phyloP scores from a whole-genome alignment of 2,888 invertebrate genomes.

The Clostera curtula region DNA sequence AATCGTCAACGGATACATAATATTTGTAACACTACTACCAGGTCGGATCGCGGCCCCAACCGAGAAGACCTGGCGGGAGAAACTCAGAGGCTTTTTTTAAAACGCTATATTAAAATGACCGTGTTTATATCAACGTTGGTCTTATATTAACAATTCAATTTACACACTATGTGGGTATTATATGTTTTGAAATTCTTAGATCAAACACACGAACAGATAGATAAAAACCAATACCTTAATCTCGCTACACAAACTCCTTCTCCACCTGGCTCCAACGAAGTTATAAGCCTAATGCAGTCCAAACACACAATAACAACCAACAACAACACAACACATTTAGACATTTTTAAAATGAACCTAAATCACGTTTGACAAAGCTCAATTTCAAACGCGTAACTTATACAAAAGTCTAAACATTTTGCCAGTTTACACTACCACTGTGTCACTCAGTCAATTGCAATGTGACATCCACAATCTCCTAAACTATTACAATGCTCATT shows the following conservation, averaged over 20 bases:
- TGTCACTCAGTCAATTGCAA: conserved; percentile 18
- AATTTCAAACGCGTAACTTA: not conserved
- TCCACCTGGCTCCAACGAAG: conserved; percentile 27
- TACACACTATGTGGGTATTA: too few species aligned
- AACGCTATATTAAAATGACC: too few species aligned
- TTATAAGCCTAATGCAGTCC: conserved; percentile 10
- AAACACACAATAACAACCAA: conserved; percentile 14
- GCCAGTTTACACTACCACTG: conserved; percentile 21
- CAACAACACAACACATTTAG: conserved; percentile 17
- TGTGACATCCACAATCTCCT: conserved; percentile 29
- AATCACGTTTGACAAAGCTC: conserved; percentile 1
- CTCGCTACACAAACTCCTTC: conserved; percentile 36
- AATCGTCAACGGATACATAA: too few species aligned
- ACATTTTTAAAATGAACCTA: conserved; percentile 21
- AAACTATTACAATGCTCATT: conserved; percentile 28
- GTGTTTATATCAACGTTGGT: too few species aligned
- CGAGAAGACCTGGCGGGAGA: too few species aligned
- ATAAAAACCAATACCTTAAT: conserved; percentile 23
- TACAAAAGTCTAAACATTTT: conserved; percentile 4
- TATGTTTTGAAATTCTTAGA: too few species aligned
- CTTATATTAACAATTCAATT: not conserved
- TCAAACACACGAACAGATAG: not conserved
- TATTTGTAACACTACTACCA: too few species aligned
- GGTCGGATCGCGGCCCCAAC: too few species aligned
- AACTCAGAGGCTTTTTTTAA: too few species aligned